Base-by-base conservation (phyloP, 2,888 invertebrate species). In the Catocala fraxini region DNA sequence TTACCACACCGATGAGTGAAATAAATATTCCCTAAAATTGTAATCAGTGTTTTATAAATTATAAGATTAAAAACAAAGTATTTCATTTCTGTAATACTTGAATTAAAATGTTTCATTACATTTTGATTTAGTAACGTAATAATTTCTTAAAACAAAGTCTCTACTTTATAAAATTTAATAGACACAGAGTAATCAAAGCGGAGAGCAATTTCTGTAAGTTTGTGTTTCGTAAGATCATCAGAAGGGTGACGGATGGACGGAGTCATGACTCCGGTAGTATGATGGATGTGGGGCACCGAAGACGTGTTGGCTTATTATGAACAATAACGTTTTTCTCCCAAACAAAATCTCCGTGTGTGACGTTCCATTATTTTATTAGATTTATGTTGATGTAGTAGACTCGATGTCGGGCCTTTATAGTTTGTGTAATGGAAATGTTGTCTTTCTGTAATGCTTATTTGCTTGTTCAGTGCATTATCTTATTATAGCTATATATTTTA, bases 281-380 rank as follows among this genome's bases (percentile, higher is more conserved):
- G 92, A 93, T 92, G 89, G 89, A 92, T 91, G 87, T 70, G 80
- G 74, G 75, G 75, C 78, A 81, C 81, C 80, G 84, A 83, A 86
- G 83, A 89, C 89, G 87, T 89, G 90, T 89, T 89, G 88, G 89
- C 91, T 92, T 93, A 92, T 91, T 90, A 91, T 85, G 83, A 86
- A 83, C 85, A 89, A 85, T 86, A 83, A 86, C 83, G 82, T 87
- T 85, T 87, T 84, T 84, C 80, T 80, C 80, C 81, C 83, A 84
- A 87, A 84, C 85, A 85, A 87, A 89, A 88, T 89, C 87, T 80
- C 77, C 80, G 70, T 77, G 77, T 82, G 82, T 88, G 92, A 91
- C 90, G 84, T 89, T 85, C 87, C 89, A 92, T 93, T 93, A 93
- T 90, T 92, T 90, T 86, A 84, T 82, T 85, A 89, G 88, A 90